Conservation (phyloP, 2,888 invertebrate genomes). For the Diaphora mendica region DNA sequence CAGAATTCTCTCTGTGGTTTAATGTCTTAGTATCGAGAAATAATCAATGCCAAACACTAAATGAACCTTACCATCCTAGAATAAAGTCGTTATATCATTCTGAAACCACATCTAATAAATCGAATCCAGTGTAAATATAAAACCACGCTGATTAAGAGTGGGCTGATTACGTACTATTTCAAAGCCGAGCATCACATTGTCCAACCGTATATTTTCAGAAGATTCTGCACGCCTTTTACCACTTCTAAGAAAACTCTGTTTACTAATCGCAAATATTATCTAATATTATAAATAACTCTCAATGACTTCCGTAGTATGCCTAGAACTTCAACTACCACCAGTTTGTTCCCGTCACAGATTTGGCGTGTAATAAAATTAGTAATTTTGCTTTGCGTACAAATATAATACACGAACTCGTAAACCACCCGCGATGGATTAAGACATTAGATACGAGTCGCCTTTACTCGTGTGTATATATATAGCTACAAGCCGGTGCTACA, state of each 20-base stretch:
- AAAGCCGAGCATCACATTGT: slow-evolving; percentile 2
- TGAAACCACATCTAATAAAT: slow-evolving; percentile 1
- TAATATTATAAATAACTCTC: slow-evolving; percentile 11
- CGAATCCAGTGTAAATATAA: too few relatives aligned
- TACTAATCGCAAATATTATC: slow-evolving; percentile 9
- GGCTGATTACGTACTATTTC: slow-evolving; percentile 7
- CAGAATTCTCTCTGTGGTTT: background rate
- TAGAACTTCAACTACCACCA: slow-evolving; percentile 36
- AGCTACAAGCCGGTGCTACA: slow-evolving; percentile 52
- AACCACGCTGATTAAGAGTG: background rate
- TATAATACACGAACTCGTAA: slow-evolving; percentile 34
- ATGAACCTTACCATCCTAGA: background rate
- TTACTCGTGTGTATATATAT: slow-evolving; percentile 67
- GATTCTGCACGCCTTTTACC: slow-evolving; percentile 5
- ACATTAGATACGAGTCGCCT: slow-evolving; percentile 59
- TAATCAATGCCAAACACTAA: background rate
- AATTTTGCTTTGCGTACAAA: slow-evolving; percentile 40
- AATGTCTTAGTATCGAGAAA: background rate
- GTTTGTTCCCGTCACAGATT: slow-evolving; percentile 30
- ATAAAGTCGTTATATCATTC: background rate
- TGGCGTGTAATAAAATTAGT: slow-evolving; percentile 43
- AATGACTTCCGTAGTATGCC: slow-evolving; percentile 32
- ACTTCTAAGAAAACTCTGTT: slow-evolving; percentile 3
- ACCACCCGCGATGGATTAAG: slow-evolving; percentile 65
- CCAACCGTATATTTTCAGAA: background rate